Percentiles rank a stretch among this genome's conserved stretches.
Conservation (phyloP, 2,888 invertebrate species). For the Luperina testacea region DNA sequence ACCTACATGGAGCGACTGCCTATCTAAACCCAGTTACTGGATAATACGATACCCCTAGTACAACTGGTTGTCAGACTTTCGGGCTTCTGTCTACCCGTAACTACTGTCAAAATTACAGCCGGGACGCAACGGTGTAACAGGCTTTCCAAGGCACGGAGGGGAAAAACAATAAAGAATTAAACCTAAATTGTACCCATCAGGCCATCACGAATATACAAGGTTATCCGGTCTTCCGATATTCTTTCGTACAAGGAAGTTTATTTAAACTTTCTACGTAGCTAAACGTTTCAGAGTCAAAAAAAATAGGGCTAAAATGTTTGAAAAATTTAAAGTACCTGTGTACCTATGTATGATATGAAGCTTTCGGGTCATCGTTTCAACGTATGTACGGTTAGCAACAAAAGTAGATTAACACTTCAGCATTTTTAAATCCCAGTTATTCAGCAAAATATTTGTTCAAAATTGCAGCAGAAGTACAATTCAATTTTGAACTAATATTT, state of each 20-base stretch:
- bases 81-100: not conserved
- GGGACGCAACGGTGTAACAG: too few species aligned
- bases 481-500: too few species aligned
- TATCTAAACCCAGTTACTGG: not conserved
- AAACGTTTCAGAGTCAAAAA: conserved; percentile 33
- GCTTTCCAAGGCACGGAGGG: too few species aligned
- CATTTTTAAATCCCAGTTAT: too few species aligned
- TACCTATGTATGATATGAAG: not conserved
- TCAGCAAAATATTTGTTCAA: too few species aligned
- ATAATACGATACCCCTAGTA: not conserved
- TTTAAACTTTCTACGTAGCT: conserved; percentile 16
- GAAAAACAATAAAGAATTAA: not conserved
- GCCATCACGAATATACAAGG: not conserved
- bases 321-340: not conserved
- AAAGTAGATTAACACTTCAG: too few species aligned
- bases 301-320: conserved; percentile 26
- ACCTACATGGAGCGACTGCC: not conserved
- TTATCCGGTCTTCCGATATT: not conserved
- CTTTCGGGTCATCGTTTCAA: conserved; percentile 33
- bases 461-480: too few species aligned
- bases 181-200: not conserved
- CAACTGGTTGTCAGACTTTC: not conserved
- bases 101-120: too few species aligned
- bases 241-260: conserved; percentile 43
- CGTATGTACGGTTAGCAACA: conserved; percentile 6